A percentile compares a stretch with the other conserved stretches of the same genome.
Evolutionary conservation across 2,888 invertebrate species (phyloP).

Genomic region (Drosophila putrida): DNA sequence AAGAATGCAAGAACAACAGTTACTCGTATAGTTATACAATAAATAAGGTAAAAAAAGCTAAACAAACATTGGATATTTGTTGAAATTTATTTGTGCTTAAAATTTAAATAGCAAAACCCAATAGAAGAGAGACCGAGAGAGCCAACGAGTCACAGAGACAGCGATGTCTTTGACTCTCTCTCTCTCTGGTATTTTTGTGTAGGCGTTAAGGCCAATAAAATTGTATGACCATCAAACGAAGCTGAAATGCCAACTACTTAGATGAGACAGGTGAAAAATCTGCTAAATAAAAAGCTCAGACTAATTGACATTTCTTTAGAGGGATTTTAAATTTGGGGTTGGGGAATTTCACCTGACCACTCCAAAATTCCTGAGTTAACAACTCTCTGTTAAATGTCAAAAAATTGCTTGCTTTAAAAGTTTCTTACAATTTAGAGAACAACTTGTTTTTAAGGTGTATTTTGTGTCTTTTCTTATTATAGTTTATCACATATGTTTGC

Average conservation of each 20-base stretch:
- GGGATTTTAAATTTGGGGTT: neutral
- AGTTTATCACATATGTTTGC: constrained; percentile 12
- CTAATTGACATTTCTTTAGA: constrained; percentile 42
- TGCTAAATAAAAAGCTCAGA: constrained; percentile 26
- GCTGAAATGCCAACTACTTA: constrained; percentile 54
- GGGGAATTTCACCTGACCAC: constrained; percentile 19
- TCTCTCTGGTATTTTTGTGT: constrained; percentile 19
- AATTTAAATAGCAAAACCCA: constrained; percentile 45
- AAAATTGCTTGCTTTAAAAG: constrained; percentile 59
- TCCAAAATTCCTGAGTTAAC: constrained; percentile 22
- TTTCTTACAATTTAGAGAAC: constrained; percentile 65
- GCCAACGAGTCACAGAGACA: neutral
- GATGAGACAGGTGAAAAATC: constrained; percentile 45
- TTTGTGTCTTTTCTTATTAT: constrained; percentile 42
- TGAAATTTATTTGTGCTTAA: constrained; percentile 41
- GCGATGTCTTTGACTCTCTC: constrained; percentile 2
- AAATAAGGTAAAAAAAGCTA: constrained; percentile 26
- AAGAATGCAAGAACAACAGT: constrained; percentile 41
- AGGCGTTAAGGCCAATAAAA: constrained; percentile 43
- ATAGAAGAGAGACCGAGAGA: constrained; percentile 6
- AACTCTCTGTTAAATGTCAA: constrained; percentile 53
- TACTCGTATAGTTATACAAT: constrained; percentile 28
- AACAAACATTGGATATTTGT: constrained; percentile 56
- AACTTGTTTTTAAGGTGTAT: constrained; percentile 68
- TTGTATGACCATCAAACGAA: constrained; percentile 33